Conservation (phyloP, 2,113 vertebrate genomes). For the Lagopus muta region DNA sequence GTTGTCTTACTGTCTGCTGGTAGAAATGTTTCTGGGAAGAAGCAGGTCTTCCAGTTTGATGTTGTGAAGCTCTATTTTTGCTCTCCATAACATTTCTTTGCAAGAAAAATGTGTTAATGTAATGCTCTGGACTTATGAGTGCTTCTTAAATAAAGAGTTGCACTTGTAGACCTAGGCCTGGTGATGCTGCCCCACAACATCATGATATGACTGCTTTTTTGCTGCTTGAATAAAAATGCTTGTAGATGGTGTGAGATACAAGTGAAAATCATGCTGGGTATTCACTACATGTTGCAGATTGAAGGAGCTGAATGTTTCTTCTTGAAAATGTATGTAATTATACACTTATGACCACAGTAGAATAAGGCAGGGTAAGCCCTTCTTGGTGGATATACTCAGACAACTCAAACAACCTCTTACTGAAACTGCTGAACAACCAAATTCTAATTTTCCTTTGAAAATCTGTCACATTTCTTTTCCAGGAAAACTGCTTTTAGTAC, state of each 20-base stretch:
- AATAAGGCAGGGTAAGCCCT: not conserved
- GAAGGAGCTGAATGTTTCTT: not conserved
- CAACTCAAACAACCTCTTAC: not conserved
- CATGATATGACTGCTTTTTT: not conserved
- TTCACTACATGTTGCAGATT: not conserved
- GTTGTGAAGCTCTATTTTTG: not conserved
- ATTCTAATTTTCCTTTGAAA: not conserved
- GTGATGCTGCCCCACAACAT: not conserved
- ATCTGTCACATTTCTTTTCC: not conserved
- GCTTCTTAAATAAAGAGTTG: not conserved
- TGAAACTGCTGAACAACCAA: not conserved
- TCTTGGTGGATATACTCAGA: fast-evolving
- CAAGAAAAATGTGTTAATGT: not conserved
- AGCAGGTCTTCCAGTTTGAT: not conserved
- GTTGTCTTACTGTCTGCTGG: not conserved
- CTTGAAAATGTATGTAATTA: not conserved
- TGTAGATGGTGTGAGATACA: not conserved
- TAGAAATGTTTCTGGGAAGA: not conserved
- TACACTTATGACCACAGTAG: not conserved
- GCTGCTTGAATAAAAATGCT: not conserved
- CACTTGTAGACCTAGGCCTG: not conserved
- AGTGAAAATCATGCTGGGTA: not conserved
- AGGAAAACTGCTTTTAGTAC: not conserved
- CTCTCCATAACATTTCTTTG: not conserved
- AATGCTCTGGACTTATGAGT: not conserved